Percentiles rank a stretch among this genome's conserved stretches.
Conservation (phyloP, 2,888 invertebrate species). For the Danaus chrysippus region DNA sequence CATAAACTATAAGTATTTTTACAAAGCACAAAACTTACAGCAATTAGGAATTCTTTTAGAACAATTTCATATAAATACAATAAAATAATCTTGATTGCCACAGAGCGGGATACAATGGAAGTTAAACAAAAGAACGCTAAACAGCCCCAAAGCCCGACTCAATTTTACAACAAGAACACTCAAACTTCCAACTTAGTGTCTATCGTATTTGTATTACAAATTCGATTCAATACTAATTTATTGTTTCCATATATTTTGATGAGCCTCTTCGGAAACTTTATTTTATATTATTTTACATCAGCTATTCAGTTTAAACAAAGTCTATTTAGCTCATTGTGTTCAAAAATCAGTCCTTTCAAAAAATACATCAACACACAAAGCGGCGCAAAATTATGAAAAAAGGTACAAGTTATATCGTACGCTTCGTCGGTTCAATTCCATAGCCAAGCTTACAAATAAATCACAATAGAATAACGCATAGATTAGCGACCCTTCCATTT, state of each 20-base stretch:
- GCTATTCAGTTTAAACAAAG: too few relatives aligned
- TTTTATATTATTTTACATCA: not conserved
- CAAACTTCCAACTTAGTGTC: slow-evolving; percentile 2
- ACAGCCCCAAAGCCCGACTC: not conserved
- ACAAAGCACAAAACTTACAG: not conserved
- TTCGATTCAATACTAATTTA: not conserved
- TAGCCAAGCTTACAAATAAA: slow-evolving; percentile 4
- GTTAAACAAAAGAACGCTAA: slow-evolving; percentile 4
- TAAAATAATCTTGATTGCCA: slow-evolving; percentile 18
- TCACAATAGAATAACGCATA: slow-evolving; percentile 1
- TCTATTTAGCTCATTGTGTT: too few relatives aligned
- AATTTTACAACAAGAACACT: slow-evolving; percentile 10
- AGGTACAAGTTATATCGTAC: not conserved
- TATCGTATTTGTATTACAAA: slow-evolving; percentile 2
- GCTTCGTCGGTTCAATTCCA: not conserved
- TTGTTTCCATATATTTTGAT: not conserved
- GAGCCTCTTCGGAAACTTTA: not conserved
- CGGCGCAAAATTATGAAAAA: not conserved
- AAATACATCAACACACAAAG: not conserved
- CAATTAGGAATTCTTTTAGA: not conserved
- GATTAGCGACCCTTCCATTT: slow-evolving; percentile 14
- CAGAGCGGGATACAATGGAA: slow-evolving; percentile 15
- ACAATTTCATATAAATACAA: slow-evolving; percentile 17
- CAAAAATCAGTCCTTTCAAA: too few relatives aligned
- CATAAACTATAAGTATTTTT: not conserved